A percentile compares a stretch with the other conserved stretches of the same genome.
Conservation (phyloP, 2,113 vertebrate genomes). For the Cyrtonyx montezumae region DNA sequence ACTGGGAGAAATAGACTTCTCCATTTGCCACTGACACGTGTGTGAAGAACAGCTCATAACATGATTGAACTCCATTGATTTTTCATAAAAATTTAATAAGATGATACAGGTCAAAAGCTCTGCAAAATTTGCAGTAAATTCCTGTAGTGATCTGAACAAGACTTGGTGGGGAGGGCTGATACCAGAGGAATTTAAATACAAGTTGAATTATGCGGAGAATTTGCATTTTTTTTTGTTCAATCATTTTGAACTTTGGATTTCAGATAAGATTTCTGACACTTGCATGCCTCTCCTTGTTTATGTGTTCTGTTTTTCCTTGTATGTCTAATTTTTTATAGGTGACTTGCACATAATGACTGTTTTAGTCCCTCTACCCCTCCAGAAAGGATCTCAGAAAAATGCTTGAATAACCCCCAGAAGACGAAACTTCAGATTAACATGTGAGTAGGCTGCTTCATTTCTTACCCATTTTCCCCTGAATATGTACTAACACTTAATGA, state of each 20-base stretch:
- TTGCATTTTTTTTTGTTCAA: not conserved
- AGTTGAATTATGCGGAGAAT: not conserved
- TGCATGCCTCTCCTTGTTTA: not conserved
- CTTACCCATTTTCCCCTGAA: not conserved
- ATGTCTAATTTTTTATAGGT: not conserved
- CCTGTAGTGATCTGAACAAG: constrained; percentile 43
- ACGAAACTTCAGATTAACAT: not conserved
- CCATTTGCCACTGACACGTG: constrained; percentile 46
- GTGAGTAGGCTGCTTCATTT: not conserved
- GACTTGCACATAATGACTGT: not conserved
- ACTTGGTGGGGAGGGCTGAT: constrained; percentile 42
- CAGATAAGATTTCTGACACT: not conserved
- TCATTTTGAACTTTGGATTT: not conserved
- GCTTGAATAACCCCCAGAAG: not conserved
- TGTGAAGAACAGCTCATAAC: constrained; percentile 61
- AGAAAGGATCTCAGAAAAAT: not conserved
- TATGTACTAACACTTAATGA: not conserved
- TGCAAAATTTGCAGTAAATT: constrained; percentile 76
- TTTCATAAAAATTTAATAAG: constrained; percentile 82
- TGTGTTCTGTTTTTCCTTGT: not conserved
- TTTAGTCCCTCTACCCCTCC: not conserved
- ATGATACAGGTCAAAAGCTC: constrained; percentile 77
- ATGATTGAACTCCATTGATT: constrained; percentile 76
- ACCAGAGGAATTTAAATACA: not conserved
- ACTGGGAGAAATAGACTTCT: constrained; percentile 41